Base-by-base conservation (phyloP, 2,888 invertebrate genomes). In the Byasa hedistus region DNA sequence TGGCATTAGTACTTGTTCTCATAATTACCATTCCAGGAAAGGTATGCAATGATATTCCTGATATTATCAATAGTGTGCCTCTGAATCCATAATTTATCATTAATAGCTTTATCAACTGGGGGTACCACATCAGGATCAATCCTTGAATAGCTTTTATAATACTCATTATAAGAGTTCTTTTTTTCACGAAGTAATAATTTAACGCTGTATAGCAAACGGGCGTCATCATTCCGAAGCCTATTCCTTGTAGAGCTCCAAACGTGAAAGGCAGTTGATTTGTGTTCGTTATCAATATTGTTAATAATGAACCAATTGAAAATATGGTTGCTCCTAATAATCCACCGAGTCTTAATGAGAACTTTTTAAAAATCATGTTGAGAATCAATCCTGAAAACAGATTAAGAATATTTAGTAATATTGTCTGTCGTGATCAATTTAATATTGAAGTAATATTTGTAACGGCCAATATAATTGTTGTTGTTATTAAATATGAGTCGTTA, bases 171-270 rank as follows among this genome's bases (percentile, higher is more conserved):
- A 93, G 90, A 0, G 93, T 93, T 73, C 94, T 89, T 74, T 88
- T 93, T 68, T 85, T 91, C 15, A 93, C 87, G 72, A 94, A 95
- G 74, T 94, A 95, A 52, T 89, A 85, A 72, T 95, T 95, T 61
- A 95, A 87, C 0, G 93, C 93, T 0, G 94, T 92, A 73, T 94
- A 94, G 51, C 92, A 92, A 1, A 94, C 92, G 2, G 94, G 94
- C 23, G 94, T 88, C 84, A 94, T 92, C 69, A 95, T 85, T 10
- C 95, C 95, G 61, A 94, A 92, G 8, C 95, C 95, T 22, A 94
- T 80, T 72, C 93, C 94, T 86, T 93, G 93, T 8, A 94, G 75
- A 0, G 92, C 74, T 56, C 93, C 93, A 78, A 92, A 94, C 2
- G 93, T 91, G 1, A 93, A 70, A 1, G 93, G 90, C 69, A 95